Percentiles rank a stretch among this genome's conserved stretches.
These are phyloP conservation scores for Eristalis arbustorum DNA, from an alignment of 2,888 invertebrate species.

Conservation along the genomic window DNA sequence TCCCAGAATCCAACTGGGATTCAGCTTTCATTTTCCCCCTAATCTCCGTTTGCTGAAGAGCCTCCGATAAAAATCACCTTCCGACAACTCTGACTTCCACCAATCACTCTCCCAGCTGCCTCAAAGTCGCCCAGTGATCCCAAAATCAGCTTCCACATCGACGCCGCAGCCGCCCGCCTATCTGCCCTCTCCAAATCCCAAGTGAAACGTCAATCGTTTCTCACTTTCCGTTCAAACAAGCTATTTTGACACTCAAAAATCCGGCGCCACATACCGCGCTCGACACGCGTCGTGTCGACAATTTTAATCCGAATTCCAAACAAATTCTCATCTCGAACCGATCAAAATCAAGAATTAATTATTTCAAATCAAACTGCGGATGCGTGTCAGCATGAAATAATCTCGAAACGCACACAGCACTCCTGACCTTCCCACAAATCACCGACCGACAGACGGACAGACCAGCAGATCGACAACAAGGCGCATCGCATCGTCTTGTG, in stretches of 20 bases:
- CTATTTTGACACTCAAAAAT: not conserved
- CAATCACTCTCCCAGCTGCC: not conserved
- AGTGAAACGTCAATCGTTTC: not conserved
- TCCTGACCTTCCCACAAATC: not conserved
- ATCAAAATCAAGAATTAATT: not conserved
- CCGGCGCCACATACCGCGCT: not conserved
- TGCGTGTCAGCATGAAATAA: not conserved
- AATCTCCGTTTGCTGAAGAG: no score
- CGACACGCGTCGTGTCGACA: not conserved
- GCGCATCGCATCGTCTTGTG: conserved; percentile 11
- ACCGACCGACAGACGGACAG: not conserved
- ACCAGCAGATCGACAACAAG: conserved; percentile 16
- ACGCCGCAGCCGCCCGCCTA: not conserved
- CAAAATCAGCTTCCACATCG: no score
- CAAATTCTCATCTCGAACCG: not conserved
- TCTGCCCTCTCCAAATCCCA: not conserved
- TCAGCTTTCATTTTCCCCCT: no score
- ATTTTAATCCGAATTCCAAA: not conserved
- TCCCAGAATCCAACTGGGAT: no score
- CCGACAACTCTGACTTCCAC: no score
- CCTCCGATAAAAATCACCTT: no score
- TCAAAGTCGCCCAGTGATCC: not conserved
- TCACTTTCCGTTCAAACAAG: not conserved
- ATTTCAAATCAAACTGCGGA: not conserved
- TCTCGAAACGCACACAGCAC: not conserved